A percentile compares a stretch with the other conserved stretches of the same genome.
Conservation (phyloP, 2,797 vertebrate species). For the Botia almorhae region DNA sequence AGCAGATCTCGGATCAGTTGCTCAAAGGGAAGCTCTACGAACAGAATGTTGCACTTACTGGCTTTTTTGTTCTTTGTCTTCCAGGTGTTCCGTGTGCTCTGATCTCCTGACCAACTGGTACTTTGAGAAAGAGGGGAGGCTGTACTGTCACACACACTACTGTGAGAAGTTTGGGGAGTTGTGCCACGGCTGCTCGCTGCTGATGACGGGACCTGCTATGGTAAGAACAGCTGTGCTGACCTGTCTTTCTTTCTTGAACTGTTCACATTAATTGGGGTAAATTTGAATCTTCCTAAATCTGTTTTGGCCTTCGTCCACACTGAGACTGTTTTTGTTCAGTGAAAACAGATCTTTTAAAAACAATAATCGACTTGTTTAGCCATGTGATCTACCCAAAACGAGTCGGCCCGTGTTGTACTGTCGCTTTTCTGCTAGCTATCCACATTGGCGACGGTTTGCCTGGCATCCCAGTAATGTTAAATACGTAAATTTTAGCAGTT, state of each 20-base stretch:
- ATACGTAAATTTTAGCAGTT: neutral
- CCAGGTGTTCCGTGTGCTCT: constrained; percentile 92
- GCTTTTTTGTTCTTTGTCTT: constrained; percentile 5
- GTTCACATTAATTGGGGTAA: neutral
- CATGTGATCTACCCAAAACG: neutral
- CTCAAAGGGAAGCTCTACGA: neutral
- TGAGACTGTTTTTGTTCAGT: neutral
- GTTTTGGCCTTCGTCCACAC: neutral
- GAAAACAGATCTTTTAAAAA: neutral
- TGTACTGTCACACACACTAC: constrained; percentile 94
- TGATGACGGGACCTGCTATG: constrained; percentile 97
- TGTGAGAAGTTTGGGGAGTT: constrained; percentile 94
- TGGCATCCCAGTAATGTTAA: neutral
- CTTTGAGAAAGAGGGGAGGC: constrained; percentile 90
- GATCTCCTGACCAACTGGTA: constrained; percentile 96
- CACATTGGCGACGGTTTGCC: neutral
- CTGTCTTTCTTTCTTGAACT: neutral
- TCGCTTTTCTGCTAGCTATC: neutral
- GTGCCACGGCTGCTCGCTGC: constrained; percentile 93
- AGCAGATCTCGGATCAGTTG: constrained; percentile 19
- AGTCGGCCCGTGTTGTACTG: neutral
- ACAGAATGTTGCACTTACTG: constrained; percentile 41
- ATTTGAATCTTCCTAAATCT: neutral
- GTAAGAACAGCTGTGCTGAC: constrained; percentile 71
- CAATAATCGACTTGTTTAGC: neutral